phyloP scores from a whole-genome alignment of 2,888 invertebrate genomes.

The Prostheceraeus crozeri region DNA sequence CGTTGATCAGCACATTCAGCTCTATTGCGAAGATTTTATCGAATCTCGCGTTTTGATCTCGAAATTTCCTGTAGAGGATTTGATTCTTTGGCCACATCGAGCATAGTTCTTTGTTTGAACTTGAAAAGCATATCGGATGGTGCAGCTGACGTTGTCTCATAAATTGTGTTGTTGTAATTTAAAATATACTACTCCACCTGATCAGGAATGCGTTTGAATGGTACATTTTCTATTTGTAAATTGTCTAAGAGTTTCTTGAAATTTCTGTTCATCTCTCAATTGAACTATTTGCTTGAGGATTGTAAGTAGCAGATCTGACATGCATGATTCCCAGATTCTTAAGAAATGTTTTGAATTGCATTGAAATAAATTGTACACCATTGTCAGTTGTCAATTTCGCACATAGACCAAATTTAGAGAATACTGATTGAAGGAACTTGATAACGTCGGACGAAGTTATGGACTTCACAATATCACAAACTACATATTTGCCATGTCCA shows the following conservation, averaged over 20 bases:
- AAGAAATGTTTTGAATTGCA: slow-evolving; percentile 16
- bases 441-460: slow-evolving; percentile 6
- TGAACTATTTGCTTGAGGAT: slow-evolving; percentile 27
- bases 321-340: slow-evolving; percentile 27
- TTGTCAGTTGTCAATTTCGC: slow-evolving; percentile 11
- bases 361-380: slow-evolving; percentile 28
- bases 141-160: slow-evolving; percentile 23
- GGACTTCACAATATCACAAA: slow-evolving; percentile 20
- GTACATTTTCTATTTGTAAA: slow-evolving; percentile 2
- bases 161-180: slow-evolving; percentile 15
- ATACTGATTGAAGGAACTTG: not conserved
- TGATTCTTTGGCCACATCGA: slow-evolving; percentile 15
- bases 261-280: slow-evolving; percentile 26
- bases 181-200: slow-evolving; percentile 9
- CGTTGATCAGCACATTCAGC: slow-evolving; percentile 23
- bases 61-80: slow-evolving; percentile 7
- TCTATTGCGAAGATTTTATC: slow-evolving; percentile 11
- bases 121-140: slow-evolving; percentile 25
- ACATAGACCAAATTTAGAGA: slow-evolving; percentile 5
- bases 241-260: slow-evolving; percentile 19
- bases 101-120: slow-evolving; percentile 22
- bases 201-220: slow-evolving; percentile 19
- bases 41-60: not conserved
- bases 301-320: slow-evolving; percentile 30
- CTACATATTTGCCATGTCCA: slow-evolving; percentile 21